Evolutionary conservation across 2,113 vertebrate species (phyloP), one percentile per base, ranked within the genome.

Genomic region (Gavialis gangeticus): DNA sequence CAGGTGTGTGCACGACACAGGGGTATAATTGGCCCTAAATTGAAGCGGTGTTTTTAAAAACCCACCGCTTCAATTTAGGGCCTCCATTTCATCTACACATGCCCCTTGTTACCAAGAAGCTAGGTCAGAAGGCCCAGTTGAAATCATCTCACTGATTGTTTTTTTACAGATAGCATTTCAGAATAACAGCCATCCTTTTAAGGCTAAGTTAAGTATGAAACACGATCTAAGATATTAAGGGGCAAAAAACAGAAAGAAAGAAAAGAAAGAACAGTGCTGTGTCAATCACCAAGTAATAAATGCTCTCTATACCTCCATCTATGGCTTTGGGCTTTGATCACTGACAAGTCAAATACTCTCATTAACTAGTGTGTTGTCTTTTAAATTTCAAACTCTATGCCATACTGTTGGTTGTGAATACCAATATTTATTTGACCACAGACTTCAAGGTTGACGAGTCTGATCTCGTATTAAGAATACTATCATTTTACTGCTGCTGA

Each of bases 401-500:
- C 93, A 90, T 77, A n/a, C 87, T 80, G 84, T 91, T 62, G 89
- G 37, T 37, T 91, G 89, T 95, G 90, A 96, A 90, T 71, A 62
- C 78, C 81, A 91, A 90, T 90, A 94, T 85, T 81, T 79, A 87
- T 73, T 84, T 63, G 84, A 2, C 67, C 82, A 84, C 79, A 78
- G 73, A 86, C 59, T 34, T 94, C 95, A 85, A 95, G 89, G 81
- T 0, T 1, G 24, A 91, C 82, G 92, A 87, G 87, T 75, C 91
- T 95, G 95, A 90, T 79, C 88, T 80, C 91, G 82, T 71, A 90
- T 90, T 93, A 95, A 90, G 94, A 95, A 93, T 95, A 93, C 87
- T 92, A 95, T 95, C 89, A 94, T 96, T 95, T 96, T 89, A 86
- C 92, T 95, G 94, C 85, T 92, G 91, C 82, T 96, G 88, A 96